Base-by-base conservation (phyloP, 2,797 vertebrate species). In the Silurus lanzhouensis region DNA sequence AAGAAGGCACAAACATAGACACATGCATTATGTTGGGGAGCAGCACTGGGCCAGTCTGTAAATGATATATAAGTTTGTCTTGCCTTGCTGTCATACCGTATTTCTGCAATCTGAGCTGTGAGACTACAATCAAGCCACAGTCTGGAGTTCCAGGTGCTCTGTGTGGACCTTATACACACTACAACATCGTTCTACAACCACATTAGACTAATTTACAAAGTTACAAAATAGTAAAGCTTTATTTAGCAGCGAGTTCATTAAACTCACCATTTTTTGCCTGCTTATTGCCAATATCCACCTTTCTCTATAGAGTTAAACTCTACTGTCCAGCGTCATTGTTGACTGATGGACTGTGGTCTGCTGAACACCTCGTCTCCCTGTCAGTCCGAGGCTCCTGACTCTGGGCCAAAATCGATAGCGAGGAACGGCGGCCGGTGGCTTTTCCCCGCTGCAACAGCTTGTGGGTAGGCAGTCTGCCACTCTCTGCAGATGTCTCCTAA, bases 261-360 rank as follows among this genome's bases (percentile, higher is more conserved):
- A 85, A 88, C 83, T 46, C 77, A 46, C 81, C 70, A 83, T 84
- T 86, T 64, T 67, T 86, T 83, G 19, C 31, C 1, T 78, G 19
- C 57, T 7, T 44, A 10, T 61, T 79, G 64, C 31, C 86, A 78
- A 81, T 80, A 83, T 31, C 38, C 25, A 71, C 0, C 67, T 74
- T 78, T 2, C 57, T 61, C 10, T 1, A 22, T 5, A 22, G 81
- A 84, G 46, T 31, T 63, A 75, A 85, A 77, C 57, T 77, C 52
- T 80, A 79, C 66, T 44, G 61, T 66, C 58, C 44, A 68, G 71
- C n/a, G 60, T 48, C 4, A 48, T 48, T 84, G 86, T 84, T 87
- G 89, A 87, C 85, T 89, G 85, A 90, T 88, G 70, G 86, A 88
- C 89, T 82, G 67, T 78, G 86, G 66, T 80, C 57, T 60, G 71